Evolutionary conservation across 2,113 vertebrate species (phyloP).

Genomic region (Ibidorhyncha struthersii): DNA sequence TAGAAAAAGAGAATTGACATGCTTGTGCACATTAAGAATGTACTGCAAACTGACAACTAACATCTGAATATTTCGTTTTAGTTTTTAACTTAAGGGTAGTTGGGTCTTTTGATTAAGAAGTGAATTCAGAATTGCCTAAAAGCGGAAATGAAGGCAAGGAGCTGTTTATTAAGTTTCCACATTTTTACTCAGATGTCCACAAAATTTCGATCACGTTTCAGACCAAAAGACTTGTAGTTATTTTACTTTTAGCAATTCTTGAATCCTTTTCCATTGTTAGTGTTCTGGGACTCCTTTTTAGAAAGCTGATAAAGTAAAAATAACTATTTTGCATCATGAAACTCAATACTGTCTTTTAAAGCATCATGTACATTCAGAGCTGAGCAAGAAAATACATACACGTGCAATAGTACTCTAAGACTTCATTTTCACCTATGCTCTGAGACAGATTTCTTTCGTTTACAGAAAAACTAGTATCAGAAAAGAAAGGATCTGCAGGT

Average conservation of each 20-base stretch:
- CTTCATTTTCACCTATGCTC: neutral
- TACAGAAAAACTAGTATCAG: accelerated
- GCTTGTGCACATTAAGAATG: neutral
- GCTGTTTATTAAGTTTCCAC: neutral
- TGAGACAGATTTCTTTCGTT: neutral
- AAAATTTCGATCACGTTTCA: accelerated
- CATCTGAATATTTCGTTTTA: neutral
- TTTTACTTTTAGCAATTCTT: neutral
- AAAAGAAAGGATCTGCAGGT: neutral
- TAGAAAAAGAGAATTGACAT: neutral
- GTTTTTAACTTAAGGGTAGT: neutral
- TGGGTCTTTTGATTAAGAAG: neutral
- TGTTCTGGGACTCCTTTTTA: neutral
- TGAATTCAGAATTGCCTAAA: neutral
- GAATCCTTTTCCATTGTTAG: neutral
- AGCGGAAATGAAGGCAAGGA: neutral
- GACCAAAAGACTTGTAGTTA: neutral
- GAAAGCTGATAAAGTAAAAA: neutral
- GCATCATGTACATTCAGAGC: neutral
- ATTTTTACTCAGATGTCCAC: neutral
- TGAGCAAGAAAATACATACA: neutral
- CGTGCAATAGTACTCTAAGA: neutral
- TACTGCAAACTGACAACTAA: neutral
- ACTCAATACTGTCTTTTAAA: neutral
- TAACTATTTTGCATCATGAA: neutral